Evolutionary conservation across 2,888 invertebrate species (phyloP), one percentile per base, ranked within the genome.

Genomic region (Pycnomerus fuliginosus): DNA sequence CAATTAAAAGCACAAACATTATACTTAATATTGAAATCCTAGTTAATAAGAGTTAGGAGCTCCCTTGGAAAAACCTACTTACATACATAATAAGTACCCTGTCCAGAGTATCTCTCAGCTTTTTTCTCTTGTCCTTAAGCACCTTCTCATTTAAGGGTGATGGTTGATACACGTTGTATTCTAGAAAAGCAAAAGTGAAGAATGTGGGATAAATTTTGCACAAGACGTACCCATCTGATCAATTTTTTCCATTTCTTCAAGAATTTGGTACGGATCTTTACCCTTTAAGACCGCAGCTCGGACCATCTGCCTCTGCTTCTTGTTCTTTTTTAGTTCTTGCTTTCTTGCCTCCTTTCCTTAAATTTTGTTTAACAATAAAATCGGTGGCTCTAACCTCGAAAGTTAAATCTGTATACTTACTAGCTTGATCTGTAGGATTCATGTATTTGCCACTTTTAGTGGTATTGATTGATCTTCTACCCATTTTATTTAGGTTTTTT

Each of bases 381-480:
- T n/a, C n/a, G n/a, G n/a, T n/a, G n/a, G n/a, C n/a, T 20, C 16
- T 42, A 44, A 52, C 39, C 35, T 40, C 28, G 11, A 41, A 41
- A 38, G 3, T 17, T 43, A 2, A 10, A 34, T 34, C 29, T 29
- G 23, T 3, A 25, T 17, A 87, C 93, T 87, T 83, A 93, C 97
- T 80, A 46, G 96, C 96, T 85, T 97, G 97, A 74, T 99, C 98
- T 3, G 98, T 98, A 24, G 98, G 98, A 75, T 99, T 99, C 97
- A 99, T 98, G 66, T 94, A 97, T 83, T 97, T 97, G 72, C 98
- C 98, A 92, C 96, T 96, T 80, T 98, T 98, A 38, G 97, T 98
- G 87, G 96, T 96, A 76, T 95, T 96, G 63, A 96, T 95, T 27
- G 96, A 95, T 58, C 97, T 82, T 41, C 96, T 84, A 42, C 97